These are phyloP conservation scores for Pachydiplax longipennis DNA, from an alignment of 2,888 invertebrate species.

Conservation along the genomic window DNA sequence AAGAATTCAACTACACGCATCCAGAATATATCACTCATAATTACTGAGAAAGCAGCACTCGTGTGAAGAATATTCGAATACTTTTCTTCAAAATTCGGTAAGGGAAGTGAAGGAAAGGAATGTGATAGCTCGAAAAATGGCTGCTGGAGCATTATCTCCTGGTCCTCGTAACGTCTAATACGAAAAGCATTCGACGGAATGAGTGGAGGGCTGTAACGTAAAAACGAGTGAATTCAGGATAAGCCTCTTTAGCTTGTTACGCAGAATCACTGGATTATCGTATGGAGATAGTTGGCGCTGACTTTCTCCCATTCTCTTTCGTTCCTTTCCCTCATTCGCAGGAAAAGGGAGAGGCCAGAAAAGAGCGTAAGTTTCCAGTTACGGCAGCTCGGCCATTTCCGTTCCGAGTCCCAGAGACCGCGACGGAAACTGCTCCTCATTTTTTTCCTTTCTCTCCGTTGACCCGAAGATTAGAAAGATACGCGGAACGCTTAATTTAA, in stretches of 20 bases:
- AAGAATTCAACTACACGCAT: too few relatives aligned
- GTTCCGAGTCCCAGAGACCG: not conserved
- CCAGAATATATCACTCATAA: too few relatives aligned
- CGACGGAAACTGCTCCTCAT: not conserved
- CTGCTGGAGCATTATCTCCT: not conserved
- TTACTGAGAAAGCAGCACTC: too few relatives aligned
- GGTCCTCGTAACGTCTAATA: not conserved
- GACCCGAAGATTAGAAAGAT: not conserved
- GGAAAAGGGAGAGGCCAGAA: not conserved
- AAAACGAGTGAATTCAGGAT: not conserved
- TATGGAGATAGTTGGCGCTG: not conserved
- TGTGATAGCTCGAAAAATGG: not conserved
- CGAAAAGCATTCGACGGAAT: not conserved
- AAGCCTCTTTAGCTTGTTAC: not conserved
- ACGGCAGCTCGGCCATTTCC: not conserved
- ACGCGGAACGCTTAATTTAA: not conserved
- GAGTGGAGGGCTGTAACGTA: not conserved
- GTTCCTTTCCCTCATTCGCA: not conserved
- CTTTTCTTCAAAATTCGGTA: too few relatives aligned
- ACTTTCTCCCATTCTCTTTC: not conserved
- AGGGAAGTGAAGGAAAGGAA: too few relatives aligned
- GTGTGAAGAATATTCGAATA: too few relatives aligned
- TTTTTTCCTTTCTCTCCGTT: not conserved
- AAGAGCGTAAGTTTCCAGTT: not conserved
- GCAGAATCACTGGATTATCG: not conserved